Evolutionary conservation across 92 coral and sea anemone genomes (phyloP).

Genomic region (Metridium senile): DNA sequence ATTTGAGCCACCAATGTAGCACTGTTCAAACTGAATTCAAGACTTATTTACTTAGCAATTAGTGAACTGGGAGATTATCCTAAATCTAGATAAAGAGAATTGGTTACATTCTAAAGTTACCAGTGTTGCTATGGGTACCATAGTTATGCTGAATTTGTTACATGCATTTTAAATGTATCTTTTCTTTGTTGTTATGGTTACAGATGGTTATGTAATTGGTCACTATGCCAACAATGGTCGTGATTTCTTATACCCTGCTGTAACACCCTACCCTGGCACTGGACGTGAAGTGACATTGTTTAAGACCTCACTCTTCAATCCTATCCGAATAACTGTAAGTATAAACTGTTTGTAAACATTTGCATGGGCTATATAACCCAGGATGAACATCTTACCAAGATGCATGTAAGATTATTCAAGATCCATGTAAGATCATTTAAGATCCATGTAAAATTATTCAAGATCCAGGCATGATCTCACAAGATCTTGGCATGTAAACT

Average conservation of each 20-base stretch:
- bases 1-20: not conserved
- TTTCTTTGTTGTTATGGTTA: conserved; percentile 8
- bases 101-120: not conserved
- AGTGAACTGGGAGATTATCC: conserved; percentile 3
- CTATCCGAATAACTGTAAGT: conserved; percentile 94
- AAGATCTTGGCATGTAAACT: too few species aligned
- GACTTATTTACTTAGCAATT: conserved; percentile 19
- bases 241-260: conserved; percentile 91
- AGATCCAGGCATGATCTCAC: too few species aligned
- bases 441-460: too few species aligned
- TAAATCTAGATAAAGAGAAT: conserved; percentile 10
- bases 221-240: conserved; percentile 97
- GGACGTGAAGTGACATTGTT: conserved; percentile 89
- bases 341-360: not conserved
- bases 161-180: not conserved
- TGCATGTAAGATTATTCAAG: too few species aligned
- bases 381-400: not conserved
- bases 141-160: not conserved
- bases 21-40: not conserved
- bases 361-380: not conserved
- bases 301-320: conserved; percentile 95
- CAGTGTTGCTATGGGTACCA: not conserved
- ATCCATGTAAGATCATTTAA: too few species aligned
- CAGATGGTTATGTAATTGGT: conserved; percentile 97
- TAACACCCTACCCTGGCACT: conserved; percentile 79